These are phyloP conservation scores for Astreopora myriophthalma DNA, from an alignment of 64 coral and sea anemone genomes.

Conservation along the genomic window DNA sequence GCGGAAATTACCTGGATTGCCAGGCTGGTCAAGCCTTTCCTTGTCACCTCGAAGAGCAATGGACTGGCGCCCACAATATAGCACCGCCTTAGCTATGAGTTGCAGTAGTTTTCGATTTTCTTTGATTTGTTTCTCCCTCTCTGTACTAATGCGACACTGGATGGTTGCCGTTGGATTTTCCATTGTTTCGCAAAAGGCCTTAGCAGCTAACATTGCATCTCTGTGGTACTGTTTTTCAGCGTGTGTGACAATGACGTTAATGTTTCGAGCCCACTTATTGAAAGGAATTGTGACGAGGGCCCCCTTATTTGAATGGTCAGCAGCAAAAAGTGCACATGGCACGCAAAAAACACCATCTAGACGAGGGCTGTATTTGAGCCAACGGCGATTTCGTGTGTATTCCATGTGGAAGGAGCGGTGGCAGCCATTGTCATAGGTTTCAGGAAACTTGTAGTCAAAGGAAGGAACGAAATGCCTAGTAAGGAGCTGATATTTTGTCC, in stretches of 20 bases:
- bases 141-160: neutral
- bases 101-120: neutral
- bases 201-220: conserved; percentile 37
- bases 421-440: conserved; percentile 36
- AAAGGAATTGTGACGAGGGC: conserved; percentile 34
- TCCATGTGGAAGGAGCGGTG: conserved; percentile 38
- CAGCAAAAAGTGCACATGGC: conserved; percentile 27
- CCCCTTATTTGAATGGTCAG: neutral
- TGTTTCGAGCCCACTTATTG: conserved; percentile 21
- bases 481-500: conserved; percentile 26
- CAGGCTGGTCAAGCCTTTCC: neutral
- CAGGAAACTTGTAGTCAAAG: conserved; percentile 16
- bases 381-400: conserved; percentile 53
- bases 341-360: conserved; percentile 64
- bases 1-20: conserved; percentile 9
- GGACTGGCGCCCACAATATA: conserved; percentile 6
- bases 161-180: neutral
- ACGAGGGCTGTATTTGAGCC: conserved; percentile 68
- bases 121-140: neutral
- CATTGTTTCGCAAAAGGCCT: conserved; percentile 19
- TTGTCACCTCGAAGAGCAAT: neutral
- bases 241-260: neutral
- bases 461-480: conserved; percentile 19
- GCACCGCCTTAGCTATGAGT: neutral
- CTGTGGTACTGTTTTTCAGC: conserved; percentile 36